Base-by-base conservation (phyloP, 2,888 invertebrate species). In the Galerucella calmariensis region DNA sequence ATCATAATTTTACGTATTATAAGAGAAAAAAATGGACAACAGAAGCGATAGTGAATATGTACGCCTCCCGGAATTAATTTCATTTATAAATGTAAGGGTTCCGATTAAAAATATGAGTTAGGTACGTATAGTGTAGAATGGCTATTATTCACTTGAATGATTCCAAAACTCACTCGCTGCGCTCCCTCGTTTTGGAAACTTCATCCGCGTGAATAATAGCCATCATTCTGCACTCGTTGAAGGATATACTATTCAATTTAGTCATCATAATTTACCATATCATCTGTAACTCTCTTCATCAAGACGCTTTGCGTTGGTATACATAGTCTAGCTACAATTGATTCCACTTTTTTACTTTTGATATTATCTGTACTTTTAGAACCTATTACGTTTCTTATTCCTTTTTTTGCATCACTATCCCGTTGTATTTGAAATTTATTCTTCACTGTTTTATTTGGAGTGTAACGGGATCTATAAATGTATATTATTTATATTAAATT, bases 291-390 rank as follows among this genome's bases (percentile, higher is more conserved):
- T 35, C 6, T 51, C 6, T 69, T 73, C 48, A 70, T 65, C 9
- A 76, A 24, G 14, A 66, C 65, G 66, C 65, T 73, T 41, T 78
- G 78, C 9, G 78, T 78, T n/a, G 78, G 78, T 41, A 65, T 41
- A n/a, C 62, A 24, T 20, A 78, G 51, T 70, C 76, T 73, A 24
- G 73, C 66, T 27, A 77, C 16, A 14, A 72, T 46, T 14, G 59
- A 44, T 27, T 74, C 70, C 9, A 75, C 46, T 70, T 66, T 75
- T 16, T 14, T 66, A 16, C n/a, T 72, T 20, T 69, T 71, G 11
- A 27, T 41, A 44, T 20, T n/a, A 46, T 27, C 2, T 11, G 59
- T 48, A 48, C 61, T 61, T 14, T 48, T n/a, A 24, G 58, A 20
- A 27, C 24, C 35, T 9, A 41, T 20, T 46, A 35, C 69, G 20